Base-by-base conservation (phyloP, 1,140 invertebrate species). In the Drosophila arawakana region DNA sequence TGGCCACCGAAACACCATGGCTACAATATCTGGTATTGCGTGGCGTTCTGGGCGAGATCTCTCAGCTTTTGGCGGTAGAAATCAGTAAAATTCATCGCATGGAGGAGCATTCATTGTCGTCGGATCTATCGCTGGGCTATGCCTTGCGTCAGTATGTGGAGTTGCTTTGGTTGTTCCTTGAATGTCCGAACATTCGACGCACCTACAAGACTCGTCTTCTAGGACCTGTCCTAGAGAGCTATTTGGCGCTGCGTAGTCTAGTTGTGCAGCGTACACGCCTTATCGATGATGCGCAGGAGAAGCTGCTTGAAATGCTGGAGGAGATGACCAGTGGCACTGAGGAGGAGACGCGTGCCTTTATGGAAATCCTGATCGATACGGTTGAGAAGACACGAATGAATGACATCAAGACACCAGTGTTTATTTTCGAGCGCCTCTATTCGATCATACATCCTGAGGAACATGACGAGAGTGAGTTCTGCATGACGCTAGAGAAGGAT, bases 361-460 rank as follows among this genome's bases (percentile, higher is more conserved):
- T 99, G 98, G 95, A 97, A 7, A 97, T 99, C 18, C 99, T 98
- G 90, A 97, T 99, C 3, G 97, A 99, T 93, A 99, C 98, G 0
- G 96, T 99, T 1, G 96, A 98, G 85, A 98, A 98, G 88, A 99
- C 98, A 84, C 97, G 96, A 50, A 94, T 96, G 30, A 96, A 98
- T 91, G 98, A 99, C 93, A 96, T 98, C 55, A 94, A 97, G 69
- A 99, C 98, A 2, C 98, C 98, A 0, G 98, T 99, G 7, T 99
- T 99, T 73, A 98, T 99, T 57, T 99, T 99, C 92, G 98, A 99
- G 93, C 94, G 98, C 47, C 94, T 99, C 0, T 99, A 98, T 90
- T 99, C 98, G 6, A 98, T 99, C 61, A 99, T 99, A 72, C 98
- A 98, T 93, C 98, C 98, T 0, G 98, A 99, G 92, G 98, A 99